Percentiles rank a stretch among this genome's conserved stretches.
Conservation (phyloP, 2,888 invertebrate species). For the Agrenia bidenticulata region DNA sequence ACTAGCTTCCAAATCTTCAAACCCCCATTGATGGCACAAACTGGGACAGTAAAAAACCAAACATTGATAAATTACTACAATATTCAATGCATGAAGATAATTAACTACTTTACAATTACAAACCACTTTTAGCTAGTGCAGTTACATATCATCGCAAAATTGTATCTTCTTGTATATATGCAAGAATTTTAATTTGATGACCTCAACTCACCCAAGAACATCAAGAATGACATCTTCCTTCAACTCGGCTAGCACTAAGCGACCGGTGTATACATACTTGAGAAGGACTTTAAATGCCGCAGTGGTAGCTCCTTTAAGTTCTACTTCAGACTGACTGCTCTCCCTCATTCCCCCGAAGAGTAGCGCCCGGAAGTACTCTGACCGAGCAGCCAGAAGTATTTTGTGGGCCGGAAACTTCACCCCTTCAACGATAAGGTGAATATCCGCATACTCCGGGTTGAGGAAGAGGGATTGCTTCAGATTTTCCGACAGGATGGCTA, state of each 20-base stretch:
- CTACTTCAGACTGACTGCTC: slow-evolving; percentile 75
- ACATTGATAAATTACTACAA: no score
- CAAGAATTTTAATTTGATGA: neutral
- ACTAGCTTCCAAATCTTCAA: slow-evolving; percentile 83
- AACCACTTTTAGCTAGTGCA: no score
- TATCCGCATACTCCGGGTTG: slow-evolving; percentile 47
- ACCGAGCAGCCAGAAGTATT: slow-evolving; percentile 85
- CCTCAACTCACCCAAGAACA: slow-evolving; percentile 63
- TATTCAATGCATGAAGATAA: no score
- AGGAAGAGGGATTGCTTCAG: slow-evolving; percentile 49
- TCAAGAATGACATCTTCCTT: slow-evolving; percentile 63
- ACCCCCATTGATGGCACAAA: slow-evolving; percentile 93
- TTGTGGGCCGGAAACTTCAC: slow-evolving; percentile 67
- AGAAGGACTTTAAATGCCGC: slow-evolving; percentile 85
- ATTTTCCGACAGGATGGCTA: slow-evolving; percentile 51
- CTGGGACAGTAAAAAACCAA: no score
- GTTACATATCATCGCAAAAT: no score
- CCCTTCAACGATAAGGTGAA: slow-evolving; percentile 38
- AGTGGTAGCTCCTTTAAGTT: slow-evolving; percentile 77
- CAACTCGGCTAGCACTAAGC: slow-evolving; percentile 63
- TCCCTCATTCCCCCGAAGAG: slow-evolving; percentile 66
- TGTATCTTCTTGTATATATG: no score
- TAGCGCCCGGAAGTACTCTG: slow-evolving; percentile 59
- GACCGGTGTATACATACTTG: slow-evolving; percentile 92
- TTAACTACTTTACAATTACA: no score